phyloP scores from a whole-genome alignment of 2,888 invertebrate species.

The Endomychus coccineus region DNA sequence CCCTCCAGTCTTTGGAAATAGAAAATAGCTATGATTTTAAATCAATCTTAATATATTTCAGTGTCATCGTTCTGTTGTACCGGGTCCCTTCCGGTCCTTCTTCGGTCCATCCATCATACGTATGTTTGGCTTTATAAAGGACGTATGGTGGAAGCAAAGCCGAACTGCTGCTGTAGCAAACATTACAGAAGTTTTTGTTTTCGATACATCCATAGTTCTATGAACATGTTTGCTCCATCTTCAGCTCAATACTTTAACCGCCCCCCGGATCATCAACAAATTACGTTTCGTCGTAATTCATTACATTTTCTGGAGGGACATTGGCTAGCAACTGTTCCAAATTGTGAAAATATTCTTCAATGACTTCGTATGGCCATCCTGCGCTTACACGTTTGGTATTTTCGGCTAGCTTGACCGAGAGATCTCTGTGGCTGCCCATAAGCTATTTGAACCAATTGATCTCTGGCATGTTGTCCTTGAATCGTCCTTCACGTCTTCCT shows the following conservation, averaged over 20 bases:
- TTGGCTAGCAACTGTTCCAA: constrained; percentile 14
- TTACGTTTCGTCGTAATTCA: constrained; percentile 39
- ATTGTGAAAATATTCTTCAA: constrained; percentile 16
- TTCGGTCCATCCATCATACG: constrained; percentile 16
- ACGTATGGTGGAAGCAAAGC: constrained; percentile 19
- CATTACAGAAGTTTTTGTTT: constrained; percentile 18
- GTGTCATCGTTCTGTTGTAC: constrained; percentile 17
- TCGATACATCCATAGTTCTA: constrained; percentile 19
- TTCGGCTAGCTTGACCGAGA: too few species aligned
- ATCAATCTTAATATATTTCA: constrained; percentile 15
- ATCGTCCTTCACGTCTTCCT: constrained; percentile 7
- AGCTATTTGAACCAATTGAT: constrained; percentile 12
- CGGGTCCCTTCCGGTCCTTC: constrained; percentile 13
- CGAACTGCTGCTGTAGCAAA: constrained; percentile 18
- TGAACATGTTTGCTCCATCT: constrained; percentile 33
- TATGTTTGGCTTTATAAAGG: constrained; percentile 20
- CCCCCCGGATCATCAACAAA: constrained; percentile 35
- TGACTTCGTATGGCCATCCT: constrained; percentile 10
- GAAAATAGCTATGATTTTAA: too few species aligned
- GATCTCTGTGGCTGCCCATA: constrained; percentile 6
- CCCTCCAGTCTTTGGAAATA: constrained; percentile 8
- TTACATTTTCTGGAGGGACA: constrained; percentile 21
- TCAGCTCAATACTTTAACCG: constrained; percentile 25
- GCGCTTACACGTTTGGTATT: too few species aligned
- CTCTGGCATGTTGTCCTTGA: constrained; percentile 9